These are phyloP conservation scores for Catostylus mosaicus DNA, from an alignment of 30 jellyfish, hydroid and myxozoan species.

Conservation along the genomic window DNA sequence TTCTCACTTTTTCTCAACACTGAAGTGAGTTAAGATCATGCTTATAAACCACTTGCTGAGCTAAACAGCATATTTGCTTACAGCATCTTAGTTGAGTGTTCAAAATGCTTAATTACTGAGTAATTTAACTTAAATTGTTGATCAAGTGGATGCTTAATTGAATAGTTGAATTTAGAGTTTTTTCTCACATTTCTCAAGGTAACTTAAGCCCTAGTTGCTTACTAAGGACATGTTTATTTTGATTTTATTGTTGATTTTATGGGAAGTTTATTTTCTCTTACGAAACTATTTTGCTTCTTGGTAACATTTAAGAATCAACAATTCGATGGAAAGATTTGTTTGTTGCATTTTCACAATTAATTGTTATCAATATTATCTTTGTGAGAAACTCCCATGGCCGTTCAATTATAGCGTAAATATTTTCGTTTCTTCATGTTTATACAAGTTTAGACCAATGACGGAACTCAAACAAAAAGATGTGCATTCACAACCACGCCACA, in stretches of 20 bases:
- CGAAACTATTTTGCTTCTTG: neutral
- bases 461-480: neutral
- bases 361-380: too few relatives aligned
- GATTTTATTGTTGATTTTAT: neutral
- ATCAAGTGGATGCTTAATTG: neutral
- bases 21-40: too few relatives aligned
- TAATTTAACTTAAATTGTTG: neutral
- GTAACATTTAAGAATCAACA: too few relatives aligned
- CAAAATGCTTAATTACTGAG: neutral
- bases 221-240: neutral
- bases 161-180: neutral
- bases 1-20: too few relatives aligned
- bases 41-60: too few relatives aligned
- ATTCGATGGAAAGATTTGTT: too few relatives aligned
- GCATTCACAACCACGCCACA: neutral
- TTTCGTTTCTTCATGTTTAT: neutral
- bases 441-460: neutral
- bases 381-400: too few relatives aligned
- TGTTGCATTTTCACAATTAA: too few relatives aligned
- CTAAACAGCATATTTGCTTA: neutral
- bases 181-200: neutral
- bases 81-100: neutral
- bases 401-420: neutral
- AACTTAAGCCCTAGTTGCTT: neutral
- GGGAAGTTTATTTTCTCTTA: neutral